A percentile compares a stretch with the other conserved stretches of the same genome.
phyloP scores from a whole-genome alignment of 2,888 invertebrate species.

The Erannis defoliaria region DNA sequence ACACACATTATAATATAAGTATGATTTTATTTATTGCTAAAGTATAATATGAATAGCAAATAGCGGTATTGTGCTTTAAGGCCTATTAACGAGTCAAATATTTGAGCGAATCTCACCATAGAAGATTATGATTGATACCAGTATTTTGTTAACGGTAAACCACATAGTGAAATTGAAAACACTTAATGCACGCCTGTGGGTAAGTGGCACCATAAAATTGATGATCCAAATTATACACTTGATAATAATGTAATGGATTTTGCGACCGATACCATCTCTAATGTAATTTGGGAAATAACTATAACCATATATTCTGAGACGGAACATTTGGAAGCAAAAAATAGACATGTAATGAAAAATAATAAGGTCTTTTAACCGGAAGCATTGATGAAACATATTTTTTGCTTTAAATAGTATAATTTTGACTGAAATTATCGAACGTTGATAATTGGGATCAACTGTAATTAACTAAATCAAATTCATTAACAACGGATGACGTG shows the following conservation, averaged over 20 bases:
- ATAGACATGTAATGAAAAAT: slow-evolving; percentile 48
- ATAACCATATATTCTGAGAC: slow-evolving; percentile 49
- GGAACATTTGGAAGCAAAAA: slow-evolving; percentile 49
- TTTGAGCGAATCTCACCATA: slow-evolving; percentile 63
- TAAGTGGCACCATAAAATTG: slow-evolving; percentile 52
- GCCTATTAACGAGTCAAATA: slow-evolving; percentile 69
- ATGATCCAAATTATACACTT: slow-evolving; percentile 55
- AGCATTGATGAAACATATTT: slow-evolving; percentile 50
- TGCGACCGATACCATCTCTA: slow-evolving; percentile 45
- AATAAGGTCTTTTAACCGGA: slow-evolving; percentile 49
- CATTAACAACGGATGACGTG: no score
- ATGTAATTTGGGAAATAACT: slow-evolving; percentile 45
- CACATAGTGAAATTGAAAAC: slow-evolving; percentile 61
- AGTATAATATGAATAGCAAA: not conserved
- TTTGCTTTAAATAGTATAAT: slow-evolving; percentile 12
- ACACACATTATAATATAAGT: not conserved
- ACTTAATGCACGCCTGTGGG: slow-evolving; percentile 57
- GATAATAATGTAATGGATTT: slow-evolving; percentile 54
- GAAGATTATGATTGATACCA: slow-evolving; percentile 75
- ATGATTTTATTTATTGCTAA: not conserved
- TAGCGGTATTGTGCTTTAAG: slow-evolving; percentile 42
- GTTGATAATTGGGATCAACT: not conserved
- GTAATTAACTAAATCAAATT: not conserved
- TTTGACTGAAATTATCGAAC: not conserved
- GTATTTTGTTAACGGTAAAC: slow-evolving; percentile 74